Evolutionary conservation across 1,140 invertebrate species (phyloP).

Genomic region (Leptinotarsa texana): DNA sequence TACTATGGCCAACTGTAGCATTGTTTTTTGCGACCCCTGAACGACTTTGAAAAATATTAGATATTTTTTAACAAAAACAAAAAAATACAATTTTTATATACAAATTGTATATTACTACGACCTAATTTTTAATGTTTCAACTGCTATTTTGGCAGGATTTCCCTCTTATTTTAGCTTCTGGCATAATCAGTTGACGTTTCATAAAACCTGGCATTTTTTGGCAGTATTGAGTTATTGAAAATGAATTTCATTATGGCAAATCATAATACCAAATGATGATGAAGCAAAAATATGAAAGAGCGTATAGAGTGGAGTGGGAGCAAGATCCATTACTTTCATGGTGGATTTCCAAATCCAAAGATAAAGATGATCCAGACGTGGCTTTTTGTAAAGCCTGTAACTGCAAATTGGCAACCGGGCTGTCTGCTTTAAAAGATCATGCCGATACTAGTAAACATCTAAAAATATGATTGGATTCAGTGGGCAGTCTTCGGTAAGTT

Average conservation of each 20-base stretch:
- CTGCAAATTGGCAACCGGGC: slow-evolving; percentile 50
- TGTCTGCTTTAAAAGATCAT: slow-evolving; percentile 27
- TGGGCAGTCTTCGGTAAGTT: background rate
- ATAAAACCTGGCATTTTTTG: background rate
- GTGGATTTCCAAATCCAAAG: slow-evolving; percentile 12
- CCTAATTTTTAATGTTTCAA: no score
- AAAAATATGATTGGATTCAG: slow-evolving; percentile 23
- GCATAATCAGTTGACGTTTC: background rate
- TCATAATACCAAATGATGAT: no score
- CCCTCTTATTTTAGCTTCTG: background rate
- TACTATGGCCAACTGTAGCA: no score
- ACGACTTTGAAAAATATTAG: no score
- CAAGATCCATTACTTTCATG: slow-evolving; percentile 16
- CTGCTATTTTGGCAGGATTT: background rate
- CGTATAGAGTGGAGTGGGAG: slow-evolving; percentile 17
- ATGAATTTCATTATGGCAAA: no score
- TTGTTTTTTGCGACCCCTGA: no score
- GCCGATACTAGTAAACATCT: slow-evolving; percentile 14
- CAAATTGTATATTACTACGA: no score
- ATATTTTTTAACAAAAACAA: no score
- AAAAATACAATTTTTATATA: no score
- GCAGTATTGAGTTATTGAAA: background rate
- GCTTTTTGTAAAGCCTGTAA: slow-evolving; percentile 21
- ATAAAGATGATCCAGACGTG: background rate
- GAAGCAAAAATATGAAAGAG: slow-evolving; percentile 11